Base-by-base conservation (phyloP, 2,113 vertebrate species). In the Hemiprocne comata region DNA sequence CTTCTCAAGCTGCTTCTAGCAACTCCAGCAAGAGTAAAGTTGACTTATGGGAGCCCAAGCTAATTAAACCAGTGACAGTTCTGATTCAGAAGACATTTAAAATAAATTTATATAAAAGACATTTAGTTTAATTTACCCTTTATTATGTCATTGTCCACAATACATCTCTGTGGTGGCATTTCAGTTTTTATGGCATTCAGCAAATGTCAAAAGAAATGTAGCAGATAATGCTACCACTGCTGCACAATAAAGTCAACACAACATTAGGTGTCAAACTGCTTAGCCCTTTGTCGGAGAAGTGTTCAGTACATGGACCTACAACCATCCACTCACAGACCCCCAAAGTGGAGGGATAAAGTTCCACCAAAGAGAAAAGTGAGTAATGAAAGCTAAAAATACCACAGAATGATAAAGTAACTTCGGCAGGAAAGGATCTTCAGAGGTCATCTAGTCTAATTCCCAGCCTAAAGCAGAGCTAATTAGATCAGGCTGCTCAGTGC, bases 1-100 rank as follows among this genome's bases (percentile, higher is more conserved):
- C 40, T 48, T 69, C 48, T 69, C 36, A 65, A 79, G 40, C 40
- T 38, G n/a, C 38, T 72, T 31, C 54, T 33, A 75, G 26, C 25
- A 82, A 75, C 69, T 62, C 58, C 87, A 87, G 62, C 24, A 89
- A 78, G 48, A 72, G 13, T 46, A 34, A 78, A 84, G 71, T 6
- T 48, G 15, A 84, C 77, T 91, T 94, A 85, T 9, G n/a, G 54
- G 93, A 95, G 26, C 21, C 17, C 64, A 18, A 89, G 10, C 36
- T 89, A 92, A 91, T 91, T 89, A 93, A 85, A 61, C n/a, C 34
- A 72, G 73, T 75, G 53, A 60, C 17, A 57, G 31, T 78, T 74
- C 76, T 78, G 50, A 81, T 57, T 78, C 36, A 89, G 44, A 13
- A 92, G 70, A 89, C 14, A 71, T 65, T 91, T 69, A 57, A 87